Percentiles rank a stretch among this genome's conserved stretches.
These are phyloP conservation scores for Augochlora pura DNA, from an alignment of 1,140 invertebrate genomes.

Conservation along the genomic window DNA sequence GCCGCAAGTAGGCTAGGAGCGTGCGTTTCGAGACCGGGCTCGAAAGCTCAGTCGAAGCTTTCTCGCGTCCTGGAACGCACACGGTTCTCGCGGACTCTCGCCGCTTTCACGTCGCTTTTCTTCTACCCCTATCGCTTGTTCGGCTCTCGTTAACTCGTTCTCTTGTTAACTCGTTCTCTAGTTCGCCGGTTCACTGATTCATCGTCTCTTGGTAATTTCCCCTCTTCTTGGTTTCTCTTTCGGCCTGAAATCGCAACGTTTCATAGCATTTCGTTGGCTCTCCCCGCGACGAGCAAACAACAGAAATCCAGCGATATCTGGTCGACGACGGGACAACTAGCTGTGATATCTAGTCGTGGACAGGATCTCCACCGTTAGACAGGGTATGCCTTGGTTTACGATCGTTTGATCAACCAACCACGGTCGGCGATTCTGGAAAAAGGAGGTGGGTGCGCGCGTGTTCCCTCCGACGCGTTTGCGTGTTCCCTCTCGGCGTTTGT, in stretches of 20 bases:
- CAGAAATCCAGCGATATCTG: too few relatives aligned
- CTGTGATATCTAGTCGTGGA: too few relatives aligned
- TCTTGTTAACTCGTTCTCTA: neutral
- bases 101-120: conserved; percentile 31
- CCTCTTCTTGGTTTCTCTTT: neutral
- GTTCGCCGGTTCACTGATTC: neutral
- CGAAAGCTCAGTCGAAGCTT: conserved; percentile 71
- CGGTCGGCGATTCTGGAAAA: too few relatives aligned
- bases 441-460: neutral
- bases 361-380: too few relatives aligned
- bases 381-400: too few relatives aligned
- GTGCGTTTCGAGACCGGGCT: conserved; percentile 43
- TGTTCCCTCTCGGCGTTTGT: conserved; percentile 1
- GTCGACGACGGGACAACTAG: neutral
- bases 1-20: conserved; percentile 49
- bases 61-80: conserved; percentile 64
- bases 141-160: neutral
- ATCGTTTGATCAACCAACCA: too few relatives aligned
- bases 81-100: conserved; percentile 51
- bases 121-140: neutral
- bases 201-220: too few relatives aligned
- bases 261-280: too few relatives aligned
- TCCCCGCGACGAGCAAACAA: too few relatives aligned
- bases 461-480: conserved; percentile 10
- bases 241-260: too few relatives aligned